Conservation (phyloP, 2,797 vertebrate genomes). For the Tiaroga cobitis region DNA sequence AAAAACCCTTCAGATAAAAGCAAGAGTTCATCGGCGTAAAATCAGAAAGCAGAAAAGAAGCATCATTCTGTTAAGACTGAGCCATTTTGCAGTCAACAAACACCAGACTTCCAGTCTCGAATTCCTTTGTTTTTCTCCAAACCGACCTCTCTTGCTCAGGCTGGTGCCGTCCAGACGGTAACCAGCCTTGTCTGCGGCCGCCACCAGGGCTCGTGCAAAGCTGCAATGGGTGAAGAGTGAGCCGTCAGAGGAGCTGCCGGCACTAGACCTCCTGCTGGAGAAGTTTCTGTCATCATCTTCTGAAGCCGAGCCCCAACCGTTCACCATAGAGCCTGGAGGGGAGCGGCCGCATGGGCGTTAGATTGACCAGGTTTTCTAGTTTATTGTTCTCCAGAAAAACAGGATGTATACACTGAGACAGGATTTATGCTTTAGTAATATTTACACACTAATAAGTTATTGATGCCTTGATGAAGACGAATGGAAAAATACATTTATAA, state of each 20-base stretch:
- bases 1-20: neutral
- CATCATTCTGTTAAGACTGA: conserved; percentile 9
- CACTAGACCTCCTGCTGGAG: conserved; percentile 97
- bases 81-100: conserved; percentile 48
- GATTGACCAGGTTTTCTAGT: neutral
- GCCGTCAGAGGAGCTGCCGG: conserved; percentile 94
- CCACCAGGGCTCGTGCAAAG: conserved; percentile 96
- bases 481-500: neutral
- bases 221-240: conserved; percentile 95
- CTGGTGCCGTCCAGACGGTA: conserved; percentile 95
- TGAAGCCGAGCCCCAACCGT: conserved; percentile 98
- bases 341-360: conserved; percentile 44
- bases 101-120: conserved; percentile 60
- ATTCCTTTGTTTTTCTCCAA: conserved; percentile 43
- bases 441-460: neutral
- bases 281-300: conserved; percentile 93
- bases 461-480: neutral
- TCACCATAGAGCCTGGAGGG: conserved; percentile 96
- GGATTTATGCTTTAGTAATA: neutral
- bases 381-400: neutral
- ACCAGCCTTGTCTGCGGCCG: conserved; percentile 96
- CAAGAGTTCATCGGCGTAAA: neutral
- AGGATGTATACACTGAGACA: neutral
- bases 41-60: conserved; percentile 27
- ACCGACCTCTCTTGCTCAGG: conserved; percentile 97